phyloP scores from a whole-genome alignment of 1,140 invertebrate species.

The Lineus longissimus region DNA sequence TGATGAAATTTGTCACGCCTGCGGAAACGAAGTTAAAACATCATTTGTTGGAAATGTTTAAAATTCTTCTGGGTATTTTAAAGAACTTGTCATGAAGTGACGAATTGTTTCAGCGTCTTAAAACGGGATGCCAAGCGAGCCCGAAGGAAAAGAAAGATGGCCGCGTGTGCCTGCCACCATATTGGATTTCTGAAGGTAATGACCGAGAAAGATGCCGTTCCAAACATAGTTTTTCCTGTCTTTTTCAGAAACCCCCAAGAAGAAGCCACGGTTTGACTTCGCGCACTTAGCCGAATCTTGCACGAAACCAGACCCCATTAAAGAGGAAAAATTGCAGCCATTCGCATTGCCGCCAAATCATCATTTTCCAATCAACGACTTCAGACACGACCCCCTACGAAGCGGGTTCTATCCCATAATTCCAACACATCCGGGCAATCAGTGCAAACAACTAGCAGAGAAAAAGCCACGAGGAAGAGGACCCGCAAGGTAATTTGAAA shows the following conservation, averaged over 20 bases:
- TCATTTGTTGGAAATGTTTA: too few species aligned
- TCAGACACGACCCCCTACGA: slow-evolving; percentile 1
- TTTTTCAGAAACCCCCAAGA: neutral
- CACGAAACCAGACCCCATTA: neutral
- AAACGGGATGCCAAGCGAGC: too few species aligned
- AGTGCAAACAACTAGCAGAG: neutral
- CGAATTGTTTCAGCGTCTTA: too few species aligned
- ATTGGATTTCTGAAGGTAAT: too few species aligned
- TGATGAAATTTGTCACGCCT: too few species aligned
- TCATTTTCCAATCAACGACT: neutral
- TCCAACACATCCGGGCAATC: neutral
- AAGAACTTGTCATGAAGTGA: too few species aligned
- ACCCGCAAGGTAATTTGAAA: neutral
- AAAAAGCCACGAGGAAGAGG: neutral
- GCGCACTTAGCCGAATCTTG: neutral
- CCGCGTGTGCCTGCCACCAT: too few species aligned
- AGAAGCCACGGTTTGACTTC: slow-evolving; percentile 6
- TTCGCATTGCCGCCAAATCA: neutral
- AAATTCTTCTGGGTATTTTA: too few species aligned
- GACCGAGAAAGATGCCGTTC: too few species aligned
- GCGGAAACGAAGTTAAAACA: too few species aligned
- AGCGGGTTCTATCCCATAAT: neutral
- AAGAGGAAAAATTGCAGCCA: neutral
- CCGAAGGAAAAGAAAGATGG: too few species aligned
- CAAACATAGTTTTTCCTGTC: too few species aligned